Base-by-base conservation (phyloP, 2,888 invertebrate genomes). In the Frankliniella intonsa region DNA sequence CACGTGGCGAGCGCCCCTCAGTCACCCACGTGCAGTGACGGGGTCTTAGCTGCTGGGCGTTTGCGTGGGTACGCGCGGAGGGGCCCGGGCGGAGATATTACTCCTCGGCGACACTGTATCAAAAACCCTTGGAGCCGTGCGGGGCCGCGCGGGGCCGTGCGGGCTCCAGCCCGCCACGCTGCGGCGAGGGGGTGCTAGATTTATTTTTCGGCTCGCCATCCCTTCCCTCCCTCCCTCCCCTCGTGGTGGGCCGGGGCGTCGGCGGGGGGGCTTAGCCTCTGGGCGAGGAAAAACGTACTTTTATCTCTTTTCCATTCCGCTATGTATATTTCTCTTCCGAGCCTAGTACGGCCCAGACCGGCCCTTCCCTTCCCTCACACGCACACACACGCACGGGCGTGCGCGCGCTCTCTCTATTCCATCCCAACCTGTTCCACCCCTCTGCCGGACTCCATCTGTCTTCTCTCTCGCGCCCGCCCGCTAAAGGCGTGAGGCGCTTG, bases 241-340 rank as follows among this genome's bases (percentile, higher is more conserved):
- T 38, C 38, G 38, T 5, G 38, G 38, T 55, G 14, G 17, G 55
- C 38, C 55, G 55, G 55, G 55, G 55, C 55, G 38, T 55, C 55
- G 12, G 55, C 55, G 55, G 55, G 17, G 55, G 69, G 69, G 69
- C 69, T 76, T 76, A 76, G 69, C 69, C 69, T 76, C 25, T 76
- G 69, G 69, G 69, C 69, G 69, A 76, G 69, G 69, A 76, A 76
- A 76, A 76, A 76, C 69, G 69, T 76, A 76, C 69, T 76, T 76
- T 76, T 76, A 76, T 76, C 69, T 76, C 69, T 76, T 76, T 76
- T 76, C 69, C 69, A 76, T 76, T 76, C 69, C 69, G 69, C 69
- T 76, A 76, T 76, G 69, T 76, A 76, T 76, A 76, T 76, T 76
- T 76, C 69, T 25, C 22, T 38, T 38, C 38, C 12, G 69, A 25